Base-by-base conservation (phyloP, 2,888 invertebrate genomes). In the Hydraecia micacea region DNA sequence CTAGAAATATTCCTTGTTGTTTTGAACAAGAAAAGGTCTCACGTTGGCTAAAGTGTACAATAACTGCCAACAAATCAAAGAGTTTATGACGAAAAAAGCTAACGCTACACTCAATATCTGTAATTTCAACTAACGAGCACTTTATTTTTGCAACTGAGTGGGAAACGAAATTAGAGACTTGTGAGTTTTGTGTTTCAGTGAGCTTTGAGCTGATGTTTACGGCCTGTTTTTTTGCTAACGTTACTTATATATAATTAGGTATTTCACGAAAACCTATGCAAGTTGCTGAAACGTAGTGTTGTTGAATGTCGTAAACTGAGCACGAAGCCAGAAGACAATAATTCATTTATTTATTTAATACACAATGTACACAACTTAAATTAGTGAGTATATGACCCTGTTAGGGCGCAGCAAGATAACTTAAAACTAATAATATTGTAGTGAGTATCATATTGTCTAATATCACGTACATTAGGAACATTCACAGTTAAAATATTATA, bases 81-180 rank as follows among this genome's bases (percentile, higher is more conserved):
- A 75, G 36, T 75, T 80, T 88, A 68, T 73, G 9, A 67, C 36
- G 83, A 73, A 83, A 75, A 63, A 79, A 73, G 68, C 70, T 82
- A 71, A 74, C 60, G 46, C 76, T 81, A 80, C 60, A 72, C 28
- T 46, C 49, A 36, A 60, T 74, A 69, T 69, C 69, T 85, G 75
- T 46, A 21, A 87, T 79, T 81, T 80, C 73, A 84, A 78, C 79
- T 60, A 66, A 68, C 58, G 13, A 67, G 80, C 75, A 82, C 13
- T 75, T 86, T 80, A 73, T 81, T 55, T 55, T 79, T 81, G 75
- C 80, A 77, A 80, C 73, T 15, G 62, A 81, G 86, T 88, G 88
- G 85, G 88, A 88, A 88, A 79, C 11, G 89, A 76, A 89, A 89
- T 86, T 5, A 58, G 86, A 88, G 75, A 78, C 80, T 63, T 52